These are phyloP conservation scores for Eucera pruinosa DNA, from an alignment of 2,888 invertebrate species.

Conservation along the genomic window DNA sequence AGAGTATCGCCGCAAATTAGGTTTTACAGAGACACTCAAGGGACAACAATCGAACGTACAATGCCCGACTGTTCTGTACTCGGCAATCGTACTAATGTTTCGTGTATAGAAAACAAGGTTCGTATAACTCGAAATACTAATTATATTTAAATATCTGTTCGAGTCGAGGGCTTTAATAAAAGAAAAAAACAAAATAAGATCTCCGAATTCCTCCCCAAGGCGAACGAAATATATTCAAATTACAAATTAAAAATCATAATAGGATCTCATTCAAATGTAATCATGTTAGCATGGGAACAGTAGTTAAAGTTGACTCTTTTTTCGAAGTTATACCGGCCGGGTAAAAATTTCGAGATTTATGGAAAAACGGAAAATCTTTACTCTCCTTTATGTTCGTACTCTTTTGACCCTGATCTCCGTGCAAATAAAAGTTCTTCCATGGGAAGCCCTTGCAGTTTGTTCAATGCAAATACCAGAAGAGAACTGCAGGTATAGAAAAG, in stretches of 20 bases:
- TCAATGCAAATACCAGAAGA: conserved; percentile 74
- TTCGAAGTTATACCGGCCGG: conserved; percentile 17
- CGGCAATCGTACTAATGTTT: conserved; percentile 82
- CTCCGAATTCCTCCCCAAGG: background rate
- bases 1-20: conserved; percentile 85
- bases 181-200: background rate
- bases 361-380: conserved; percentile 37
- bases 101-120: conserved; percentile 81
- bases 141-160: background rate
- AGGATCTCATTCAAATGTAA: background rate
- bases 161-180: background rate
- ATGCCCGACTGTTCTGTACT: conserved; percentile 80
- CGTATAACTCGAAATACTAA: conserved; percentile 20
- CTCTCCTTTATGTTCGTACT: conserved; percentile 39
- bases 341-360: conserved; percentile 44
- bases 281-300: background rate
- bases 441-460: conserved; percentile 69
- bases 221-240: conserved; percentile 14
- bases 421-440: conserved; percentile 67
- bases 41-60: conserved; percentile 86
- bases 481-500: conserved; percentile 68
- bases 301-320: conserved; percentile 10
- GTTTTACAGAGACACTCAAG: conserved; percentile 86
- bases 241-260: background rate
- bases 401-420: conserved; percentile 51